Percentiles rank a stretch among this genome's conserved stretches.
phyloP scores from a whole-genome alignment of 2,888 invertebrate genomes.

The Pyrocoelia pectoralis region DNA sequence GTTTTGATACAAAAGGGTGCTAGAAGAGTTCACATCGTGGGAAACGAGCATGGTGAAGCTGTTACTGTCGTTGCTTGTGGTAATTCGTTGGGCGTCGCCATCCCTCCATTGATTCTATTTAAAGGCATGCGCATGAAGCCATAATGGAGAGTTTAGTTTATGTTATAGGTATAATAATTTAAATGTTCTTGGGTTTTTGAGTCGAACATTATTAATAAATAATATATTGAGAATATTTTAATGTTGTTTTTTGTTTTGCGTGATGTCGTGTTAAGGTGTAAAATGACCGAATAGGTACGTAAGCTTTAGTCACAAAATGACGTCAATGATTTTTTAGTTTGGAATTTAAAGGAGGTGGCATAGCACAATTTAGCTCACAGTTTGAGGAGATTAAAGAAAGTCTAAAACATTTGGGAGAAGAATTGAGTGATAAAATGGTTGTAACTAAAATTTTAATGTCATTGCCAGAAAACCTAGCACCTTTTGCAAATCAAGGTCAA shows the following conservation, averaged over 20 bases:
- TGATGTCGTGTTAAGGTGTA: too few relatives aligned
- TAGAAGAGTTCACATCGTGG: neutral
- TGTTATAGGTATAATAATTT: too few relatives aligned
- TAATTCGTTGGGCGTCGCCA: neutral
- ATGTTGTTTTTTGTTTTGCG: too few relatives aligned
- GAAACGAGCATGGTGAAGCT: neutral
- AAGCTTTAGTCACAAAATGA: too few relatives aligned
- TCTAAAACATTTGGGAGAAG: slow-evolving; percentile 3
- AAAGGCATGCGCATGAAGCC: neutral
- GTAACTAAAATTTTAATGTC: slow-evolving; percentile 5
- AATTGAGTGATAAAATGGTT: neutral
- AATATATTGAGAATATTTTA: too few relatives aligned
- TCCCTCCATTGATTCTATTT: neutral
- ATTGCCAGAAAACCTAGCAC: neutral
- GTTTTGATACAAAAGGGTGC: neutral
- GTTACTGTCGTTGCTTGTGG: neutral
- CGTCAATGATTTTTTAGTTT: neutral
- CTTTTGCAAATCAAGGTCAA: neutral
- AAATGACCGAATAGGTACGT: too few relatives aligned
- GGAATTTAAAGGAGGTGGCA: neutral
- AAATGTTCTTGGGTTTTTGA: too few relatives aligned
- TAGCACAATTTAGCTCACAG: neutral
- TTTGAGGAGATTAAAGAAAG: neutral
- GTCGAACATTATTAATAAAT: too few relatives aligned
- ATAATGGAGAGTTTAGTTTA: neutral